These are phyloP conservation scores for Trissolcus basalis DNA, from an alignment of 1,140 invertebrate genomes.

Conservation along the genomic window DNA sequence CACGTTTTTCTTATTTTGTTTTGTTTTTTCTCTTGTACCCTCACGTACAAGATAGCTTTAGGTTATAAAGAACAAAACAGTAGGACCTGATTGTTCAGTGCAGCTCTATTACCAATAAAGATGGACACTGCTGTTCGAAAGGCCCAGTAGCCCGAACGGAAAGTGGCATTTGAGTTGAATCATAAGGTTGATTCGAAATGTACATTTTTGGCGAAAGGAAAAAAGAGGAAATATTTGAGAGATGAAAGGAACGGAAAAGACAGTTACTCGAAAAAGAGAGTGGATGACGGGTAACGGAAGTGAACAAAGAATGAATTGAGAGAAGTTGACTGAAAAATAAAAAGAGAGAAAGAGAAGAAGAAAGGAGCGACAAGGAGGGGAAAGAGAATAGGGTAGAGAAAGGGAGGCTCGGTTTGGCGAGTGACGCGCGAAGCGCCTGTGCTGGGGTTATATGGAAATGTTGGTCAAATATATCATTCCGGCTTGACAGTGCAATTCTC, in stretches of 20 bases:
- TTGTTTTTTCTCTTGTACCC: not conserved
- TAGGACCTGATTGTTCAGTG: constrained; percentile 24
- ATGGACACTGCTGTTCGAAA: constrained; percentile 32
- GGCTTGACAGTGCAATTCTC: constrained; percentile 91
- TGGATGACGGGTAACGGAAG: constrained; percentile 47
- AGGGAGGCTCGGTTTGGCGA: constrained; percentile 61
- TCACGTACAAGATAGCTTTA: constrained; percentile 40
- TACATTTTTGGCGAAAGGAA: too few relatives aligned
- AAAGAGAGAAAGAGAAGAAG: constrained; percentile 48
- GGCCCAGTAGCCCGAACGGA: not conserved
- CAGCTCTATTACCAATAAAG: constrained; percentile 44
- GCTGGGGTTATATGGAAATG: constrained; percentile 83
- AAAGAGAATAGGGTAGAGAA: constrained; percentile 65
- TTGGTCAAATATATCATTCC: constrained; percentile 91
- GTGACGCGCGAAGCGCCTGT: constrained; percentile 72
- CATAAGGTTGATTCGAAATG: too few relatives aligned
- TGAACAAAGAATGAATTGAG: constrained; percentile 56
- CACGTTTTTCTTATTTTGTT: constrained; percentile 56
- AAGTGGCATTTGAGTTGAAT: too few relatives aligned
- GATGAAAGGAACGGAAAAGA: constrained; percentile 14
- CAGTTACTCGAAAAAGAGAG: constrained; percentile 31
- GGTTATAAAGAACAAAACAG: constrained; percentile 57
- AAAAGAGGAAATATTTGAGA: not conserved
- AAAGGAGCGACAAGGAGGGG: constrained; percentile 39
- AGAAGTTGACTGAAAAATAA: constrained; percentile 60